phyloP scores from a whole-genome alignment of 2,113 vertebrate genomes.

The Corvus moneduloides region DNA sequence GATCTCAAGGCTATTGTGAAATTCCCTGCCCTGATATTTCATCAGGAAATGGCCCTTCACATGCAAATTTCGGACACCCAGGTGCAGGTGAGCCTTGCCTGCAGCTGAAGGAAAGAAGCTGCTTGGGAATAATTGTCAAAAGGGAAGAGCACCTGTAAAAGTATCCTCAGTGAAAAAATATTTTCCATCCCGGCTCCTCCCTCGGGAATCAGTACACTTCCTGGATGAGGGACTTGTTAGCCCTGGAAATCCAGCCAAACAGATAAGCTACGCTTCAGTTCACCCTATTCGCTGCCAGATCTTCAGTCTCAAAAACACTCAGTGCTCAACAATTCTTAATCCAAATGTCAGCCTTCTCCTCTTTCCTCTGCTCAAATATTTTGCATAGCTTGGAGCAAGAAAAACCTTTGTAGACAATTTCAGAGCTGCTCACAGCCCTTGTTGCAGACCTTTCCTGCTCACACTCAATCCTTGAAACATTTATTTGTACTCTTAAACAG shows the following conservation, averaged over 20 bases:
- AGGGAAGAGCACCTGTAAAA: slow-evolving; percentile 9
- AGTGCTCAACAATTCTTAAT: background rate
- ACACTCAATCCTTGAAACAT: background rate
- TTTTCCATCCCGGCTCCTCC: background rate
- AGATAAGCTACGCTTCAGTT: background rate
- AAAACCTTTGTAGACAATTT: background rate
- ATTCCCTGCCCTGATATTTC: background rate
- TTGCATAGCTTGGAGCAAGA: background rate
- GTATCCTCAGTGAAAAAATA: background rate
- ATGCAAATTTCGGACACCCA: background rate
- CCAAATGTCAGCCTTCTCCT: background rate
- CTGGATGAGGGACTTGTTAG: background rate
- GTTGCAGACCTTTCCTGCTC: background rate
- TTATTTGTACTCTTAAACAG: background rate
- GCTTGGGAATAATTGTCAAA: background rate
- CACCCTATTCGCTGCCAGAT: slow-evolving; percentile 18
- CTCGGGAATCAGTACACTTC: background rate
- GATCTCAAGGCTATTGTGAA: background rate
- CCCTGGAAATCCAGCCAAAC: slow-evolving; percentile 25
- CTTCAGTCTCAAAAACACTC: background rate
- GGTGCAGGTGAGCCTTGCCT: background rate
- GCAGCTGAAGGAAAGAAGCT: background rate
- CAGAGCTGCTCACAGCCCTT: background rate
- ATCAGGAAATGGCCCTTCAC: background rate
- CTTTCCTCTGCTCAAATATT: background rate